Evolutionary conservation across 2,113 vertebrate species (phyloP), one percentile per base, ranked within the genome.

Genomic region (Gobius niger): DNA sequence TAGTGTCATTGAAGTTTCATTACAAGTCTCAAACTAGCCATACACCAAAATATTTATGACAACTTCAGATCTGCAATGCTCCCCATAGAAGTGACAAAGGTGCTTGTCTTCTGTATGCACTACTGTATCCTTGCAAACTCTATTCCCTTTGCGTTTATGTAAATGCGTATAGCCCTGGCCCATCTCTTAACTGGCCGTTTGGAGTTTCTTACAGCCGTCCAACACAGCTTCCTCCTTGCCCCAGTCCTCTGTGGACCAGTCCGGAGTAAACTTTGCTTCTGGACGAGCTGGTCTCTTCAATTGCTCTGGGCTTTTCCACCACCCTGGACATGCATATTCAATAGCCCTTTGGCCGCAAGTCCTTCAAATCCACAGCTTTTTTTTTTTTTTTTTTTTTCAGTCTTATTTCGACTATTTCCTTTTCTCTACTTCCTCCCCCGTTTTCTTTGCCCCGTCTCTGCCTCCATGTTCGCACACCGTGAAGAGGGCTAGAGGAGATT

Each of bases 291-390:
- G 76, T 80, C 51, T 42, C 50, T 66, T 72, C 71, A 14, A 86
- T 90, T 85, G 87, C 85, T 87, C 68, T 57, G 87, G 82, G 85
- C 70, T 76, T 68, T 68, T 72, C 60, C 42, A 9, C 72, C 44
- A 47, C 73, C 73, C 80, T 9, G 42, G 16, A 67, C 86, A 88
- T 90, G 82, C 77, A 91, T 90, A 91, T 91, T 88, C 83, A 90
- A 54, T 41, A 74, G 82, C 73, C 72, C 65, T 54, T 24, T 62
- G 68, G 67, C 63, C 63, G 72, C n/a, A 56, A 68, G 71, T 12
- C 46, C 72, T 80, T 63, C 67, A 78, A 83, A 86, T 81, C 76
- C 62, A 13, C 68, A 67, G 77, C 75, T 84, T 83, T 85, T 86
- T 73, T 78, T 47, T 69, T 81, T 80, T 72, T 60, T 60, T 82